A percentile compares a stretch with the other conserved stretches of the same genome.
phyloP scores from a whole-genome alignment of 2,797 vertebrate genomes.

The Crenuchus spilurus region DNA sequence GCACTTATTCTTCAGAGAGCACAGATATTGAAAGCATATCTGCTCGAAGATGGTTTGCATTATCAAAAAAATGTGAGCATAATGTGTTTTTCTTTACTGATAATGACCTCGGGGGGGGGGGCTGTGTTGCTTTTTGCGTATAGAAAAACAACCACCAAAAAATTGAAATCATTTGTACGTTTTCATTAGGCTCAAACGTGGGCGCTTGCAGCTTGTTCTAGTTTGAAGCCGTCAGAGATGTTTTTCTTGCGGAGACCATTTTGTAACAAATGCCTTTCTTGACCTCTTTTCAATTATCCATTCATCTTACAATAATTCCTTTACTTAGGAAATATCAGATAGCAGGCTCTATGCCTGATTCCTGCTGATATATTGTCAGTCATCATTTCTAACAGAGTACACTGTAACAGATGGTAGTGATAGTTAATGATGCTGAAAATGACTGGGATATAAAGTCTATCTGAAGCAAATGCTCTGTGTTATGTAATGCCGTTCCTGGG shows the following conservation, averaged over 20 bases:
- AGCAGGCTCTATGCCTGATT: slow-evolving; percentile 3
- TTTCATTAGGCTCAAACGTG: slow-evolving; percentile 59
- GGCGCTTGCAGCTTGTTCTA: slow-evolving; percentile 54
- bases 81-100: slow-evolving; percentile 58
- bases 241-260: slow-evolving; percentile 30
- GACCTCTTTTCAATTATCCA: slow-evolving; percentile 46
- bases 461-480: neutral
- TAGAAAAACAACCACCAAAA: slow-evolving; percentile 34
- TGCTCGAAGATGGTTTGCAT: slow-evolving; percentile 66
- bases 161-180: slow-evolving; percentile 61
- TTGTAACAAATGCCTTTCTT: slow-evolving; percentile 54
- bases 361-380: slow-evolving; percentile 3
- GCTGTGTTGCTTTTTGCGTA: slow-evolving; percentile 49
- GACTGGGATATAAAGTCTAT: neutral
- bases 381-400: neutral
- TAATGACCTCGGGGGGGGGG: slow-evolving; percentile 50
- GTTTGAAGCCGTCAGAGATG: slow-evolving; percentile 55
- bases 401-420: slow-evolving; percentile 5
- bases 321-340: slow-evolving; percentile 33
- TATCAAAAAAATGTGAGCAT: slow-evolving; percentile 65
- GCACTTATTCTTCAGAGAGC: slow-evolving; percentile 55
- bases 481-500: neutral
- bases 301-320: slow-evolving; percentile 47
- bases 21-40: slow-evolving; percentile 50
- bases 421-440: slow-evolving; percentile 19